A percentile compares a stretch with the other conserved stretches of the same genome.
Conservation (phyloP, 2,113 vertebrate genomes). For the Bubalus kerabau region DNA sequence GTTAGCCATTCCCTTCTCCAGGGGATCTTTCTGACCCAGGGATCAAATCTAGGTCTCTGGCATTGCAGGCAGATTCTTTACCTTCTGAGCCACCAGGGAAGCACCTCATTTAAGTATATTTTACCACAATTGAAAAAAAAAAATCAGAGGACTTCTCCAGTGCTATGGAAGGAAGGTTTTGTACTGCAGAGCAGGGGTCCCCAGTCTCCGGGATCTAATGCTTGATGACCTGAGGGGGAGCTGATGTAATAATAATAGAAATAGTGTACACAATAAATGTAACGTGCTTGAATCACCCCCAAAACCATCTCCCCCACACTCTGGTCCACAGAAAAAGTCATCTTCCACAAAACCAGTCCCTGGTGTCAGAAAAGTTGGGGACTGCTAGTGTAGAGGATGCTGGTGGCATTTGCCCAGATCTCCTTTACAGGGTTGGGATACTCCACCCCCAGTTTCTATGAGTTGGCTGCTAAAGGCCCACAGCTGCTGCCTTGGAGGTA, state of each 20-base stretch:
- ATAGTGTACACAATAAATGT: not conserved
- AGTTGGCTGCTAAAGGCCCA: not conserved
- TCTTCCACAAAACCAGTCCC: not conserved
- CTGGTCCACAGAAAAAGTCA: not conserved
- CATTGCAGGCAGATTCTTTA: not conserved
- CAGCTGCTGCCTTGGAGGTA: not conserved
- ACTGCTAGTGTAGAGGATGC: not conserved
- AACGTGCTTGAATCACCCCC: not conserved
- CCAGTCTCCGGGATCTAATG: not conserved
- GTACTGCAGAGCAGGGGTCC: not conserved
- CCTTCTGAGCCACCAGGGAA: not conserved
- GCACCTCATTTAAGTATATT: not conserved
- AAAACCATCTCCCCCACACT: not conserved
- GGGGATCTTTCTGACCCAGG: not conserved
- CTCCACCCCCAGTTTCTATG: accelerated
- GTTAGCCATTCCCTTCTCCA: not conserved
- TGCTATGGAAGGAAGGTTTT: not conserved
- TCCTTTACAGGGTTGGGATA: not conserved
- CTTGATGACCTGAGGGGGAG: not conserved
- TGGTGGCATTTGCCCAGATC: no score
- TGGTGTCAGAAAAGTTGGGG: not conserved
- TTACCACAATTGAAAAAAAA: not conserved
- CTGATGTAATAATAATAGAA: not conserved
- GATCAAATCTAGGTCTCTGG: not conserved
- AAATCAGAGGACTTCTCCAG: not conserved